These are phyloP conservation scores for Podilymbus podiceps DNA, from an alignment of 2,113 vertebrate species.

Conservation along the genomic window DNA sequence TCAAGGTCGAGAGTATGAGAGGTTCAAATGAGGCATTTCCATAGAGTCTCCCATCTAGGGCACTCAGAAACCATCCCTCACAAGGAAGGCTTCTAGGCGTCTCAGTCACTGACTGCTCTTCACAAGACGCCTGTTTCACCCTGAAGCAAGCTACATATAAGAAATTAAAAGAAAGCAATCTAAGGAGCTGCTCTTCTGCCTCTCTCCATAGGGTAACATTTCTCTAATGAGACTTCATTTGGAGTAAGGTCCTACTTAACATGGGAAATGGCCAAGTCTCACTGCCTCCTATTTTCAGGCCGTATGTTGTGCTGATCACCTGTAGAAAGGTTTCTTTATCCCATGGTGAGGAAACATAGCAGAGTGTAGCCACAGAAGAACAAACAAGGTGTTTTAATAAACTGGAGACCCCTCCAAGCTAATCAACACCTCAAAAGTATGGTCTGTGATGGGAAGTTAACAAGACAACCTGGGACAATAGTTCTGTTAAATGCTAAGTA, in stretches of 20 bases:
- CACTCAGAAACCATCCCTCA: not conserved
- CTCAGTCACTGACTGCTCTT: not conserved
- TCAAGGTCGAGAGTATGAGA: not conserved
- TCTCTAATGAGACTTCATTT: not conserved
- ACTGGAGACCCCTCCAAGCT: not conserved
- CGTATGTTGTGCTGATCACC: not conserved
- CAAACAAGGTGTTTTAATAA: not conserved
- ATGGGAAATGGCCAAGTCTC: not conserved
- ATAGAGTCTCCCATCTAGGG: not conserved
- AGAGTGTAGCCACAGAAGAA: not conserved
- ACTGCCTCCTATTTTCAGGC: not conserved
- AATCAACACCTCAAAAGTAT: rapidly evolving
- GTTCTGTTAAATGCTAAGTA: not conserved
- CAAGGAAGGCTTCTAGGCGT: not conserved
- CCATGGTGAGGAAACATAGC: not conserved
- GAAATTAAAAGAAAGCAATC: not conserved
- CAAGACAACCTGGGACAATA: not conserved
- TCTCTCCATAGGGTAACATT: not conserved
- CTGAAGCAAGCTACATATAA: not conserved
- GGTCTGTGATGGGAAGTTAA: not conserved
- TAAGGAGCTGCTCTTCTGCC: not conserved
- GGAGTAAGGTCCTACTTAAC: not conserved
- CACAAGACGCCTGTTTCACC: not conserved
- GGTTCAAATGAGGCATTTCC: not conserved
- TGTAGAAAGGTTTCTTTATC: not conserved